Conservation (phyloP, 2,113 vertebrate genomes). For the Seriola aureovittata region DNA sequence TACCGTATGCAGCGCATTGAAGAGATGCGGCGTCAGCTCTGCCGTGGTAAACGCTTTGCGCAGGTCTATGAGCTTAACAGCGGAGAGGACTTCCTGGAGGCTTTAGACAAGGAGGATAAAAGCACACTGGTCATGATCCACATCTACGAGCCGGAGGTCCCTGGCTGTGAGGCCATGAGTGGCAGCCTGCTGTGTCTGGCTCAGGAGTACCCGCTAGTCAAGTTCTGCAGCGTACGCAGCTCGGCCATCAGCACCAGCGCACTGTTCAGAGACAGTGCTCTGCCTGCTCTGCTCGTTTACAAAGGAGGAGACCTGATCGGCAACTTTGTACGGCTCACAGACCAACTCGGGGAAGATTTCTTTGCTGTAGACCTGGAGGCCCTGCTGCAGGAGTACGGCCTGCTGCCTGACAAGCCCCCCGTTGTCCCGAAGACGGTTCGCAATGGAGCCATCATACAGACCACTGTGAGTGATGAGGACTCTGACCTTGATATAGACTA, state of each 20-base stretch:
- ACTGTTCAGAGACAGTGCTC: conserved; percentile 91
- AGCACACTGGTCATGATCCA: conserved; percentile 93
- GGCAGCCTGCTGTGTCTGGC: conserved; percentile 96
- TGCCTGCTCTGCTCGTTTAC: conserved; percentile 95
- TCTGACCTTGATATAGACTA: conserved; percentile 97
- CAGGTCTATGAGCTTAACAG: conserved; percentile 90
- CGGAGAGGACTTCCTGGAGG: conserved; percentile 93
- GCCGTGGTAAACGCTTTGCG: conserved; percentile 89
- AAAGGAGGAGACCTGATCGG: conserved; percentile 95
- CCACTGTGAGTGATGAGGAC: conserved; percentile 88
- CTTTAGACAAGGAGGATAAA: conserved; percentile 93
- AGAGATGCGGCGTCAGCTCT: conserved; percentile 94
- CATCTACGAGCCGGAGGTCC: conserved; percentile 92
- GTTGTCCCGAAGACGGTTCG: conserved; percentile 84
- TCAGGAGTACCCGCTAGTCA: conserved; percentile 92
- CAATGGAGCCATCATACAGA: conserved; percentile 84
- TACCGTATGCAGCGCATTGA: conserved; percentile 98
- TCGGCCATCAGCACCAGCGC: conserved; percentile 92
- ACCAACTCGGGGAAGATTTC: conserved; percentile 98
- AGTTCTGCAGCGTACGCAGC: conserved; percentile 94
- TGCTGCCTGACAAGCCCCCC: conserved; percentile 92
- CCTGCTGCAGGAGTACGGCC: conserved; percentile 94
- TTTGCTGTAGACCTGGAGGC: conserved; percentile 97
- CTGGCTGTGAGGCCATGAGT: conserved; percentile 92
- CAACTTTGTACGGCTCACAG: conserved; percentile 97